Conservation (phyloP, 2,888 invertebrate species). For the Listrodromus nycthemerus region DNA sequence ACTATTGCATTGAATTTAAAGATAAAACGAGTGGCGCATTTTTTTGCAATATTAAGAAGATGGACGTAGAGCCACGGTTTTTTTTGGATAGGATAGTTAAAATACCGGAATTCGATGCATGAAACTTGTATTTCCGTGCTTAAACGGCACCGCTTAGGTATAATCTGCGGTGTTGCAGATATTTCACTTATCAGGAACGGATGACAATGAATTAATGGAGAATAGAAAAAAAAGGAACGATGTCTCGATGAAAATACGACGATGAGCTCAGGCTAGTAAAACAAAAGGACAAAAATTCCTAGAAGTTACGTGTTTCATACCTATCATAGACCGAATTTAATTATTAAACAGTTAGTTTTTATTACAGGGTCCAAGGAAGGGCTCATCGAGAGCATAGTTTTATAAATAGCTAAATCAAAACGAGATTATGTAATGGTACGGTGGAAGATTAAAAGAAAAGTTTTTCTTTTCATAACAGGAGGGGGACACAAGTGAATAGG, state of each 20-base stretch:
- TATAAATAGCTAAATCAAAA: conserved; percentile 60
- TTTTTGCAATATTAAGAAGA: conserved; percentile 48
- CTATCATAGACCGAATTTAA: conserved; percentile 65
- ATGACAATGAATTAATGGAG: conserved; percentile 19
- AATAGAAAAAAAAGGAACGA: neutral
- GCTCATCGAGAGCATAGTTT: conserved; percentile 69
- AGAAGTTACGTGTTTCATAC: conserved; percentile 64
- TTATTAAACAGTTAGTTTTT: conserved; percentile 65
- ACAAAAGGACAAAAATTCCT: conserved; percentile 22
- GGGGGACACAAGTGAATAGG: conserved; percentile 11
- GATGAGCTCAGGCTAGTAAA: conserved; percentile 37
- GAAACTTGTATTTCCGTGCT: conserved; percentile 38
- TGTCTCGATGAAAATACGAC: neutral
- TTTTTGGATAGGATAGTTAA: conserved; percentile 58
- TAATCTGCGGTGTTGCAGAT: conserved; percentile 20
- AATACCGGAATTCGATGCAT: conserved; percentile 41
- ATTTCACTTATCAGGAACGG: conserved; percentile 14
- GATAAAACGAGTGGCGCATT: conserved; percentile 27
- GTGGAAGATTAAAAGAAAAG: conserved; percentile 10
- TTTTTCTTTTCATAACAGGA: conserved; percentile 18
- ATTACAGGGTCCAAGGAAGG: conserved; percentile 71
- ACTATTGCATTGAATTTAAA: conserved; percentile 8
- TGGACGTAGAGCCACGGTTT: conserved; percentile 12
- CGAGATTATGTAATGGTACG: conserved; percentile 19
- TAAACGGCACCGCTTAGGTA: conserved; percentile 21